Evolutionary conservation across 2,797 vertebrate species (phyloP), one percentile per base, ranked within the genome.

Genomic region (Mormyrus proboscirostris): DNA sequence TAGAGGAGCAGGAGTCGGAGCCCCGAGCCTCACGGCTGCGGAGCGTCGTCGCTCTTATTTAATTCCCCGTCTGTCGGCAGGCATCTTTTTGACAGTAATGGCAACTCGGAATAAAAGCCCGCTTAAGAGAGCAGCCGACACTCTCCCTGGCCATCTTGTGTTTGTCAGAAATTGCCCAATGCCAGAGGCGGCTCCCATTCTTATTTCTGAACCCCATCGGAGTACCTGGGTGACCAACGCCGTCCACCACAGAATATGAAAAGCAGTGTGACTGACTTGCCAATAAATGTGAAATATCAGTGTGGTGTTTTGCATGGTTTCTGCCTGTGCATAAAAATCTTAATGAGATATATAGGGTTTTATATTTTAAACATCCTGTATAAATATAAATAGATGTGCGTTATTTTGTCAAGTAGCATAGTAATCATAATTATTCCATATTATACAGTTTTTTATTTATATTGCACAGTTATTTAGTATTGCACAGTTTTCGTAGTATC

Each of bases 11-110:
- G 82, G 44, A 49, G 19, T n/a, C 9, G 9, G n/a, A 25, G 82
- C 19, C 41, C 9, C n/a, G 10, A 44, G 82, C 47, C 82, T 84
- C 47, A 49, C 16, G 33, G 38, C 16, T 44, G 79, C 9, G 19
- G 16, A 49, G 44, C 19, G 19, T 9, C 12, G 33, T 9, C 41
- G 38, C 76, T 25, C 47, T 51, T 49, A 84, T 84, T 84, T 84
- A 84, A 84, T 84, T 84, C 82, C 47, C 82, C 82, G 41, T 84
- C 82, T 84, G 47, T 50, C 47, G 41, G 19, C n/a, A 84, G 82
- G 41, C 82, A 84, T 84, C 82, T 49, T 22, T 62, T 51, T 84
- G 44, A 84, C 82, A 84, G 82, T 84, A 84, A 84, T 84, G 44
- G 82, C 6, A 50, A 50, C 19, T 84, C 8, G 3, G 47, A 84